Evolutionary conservation across 1,140 invertebrate genomes (phyloP).

Genomic region (Arctopsyche grandis): DNA sequence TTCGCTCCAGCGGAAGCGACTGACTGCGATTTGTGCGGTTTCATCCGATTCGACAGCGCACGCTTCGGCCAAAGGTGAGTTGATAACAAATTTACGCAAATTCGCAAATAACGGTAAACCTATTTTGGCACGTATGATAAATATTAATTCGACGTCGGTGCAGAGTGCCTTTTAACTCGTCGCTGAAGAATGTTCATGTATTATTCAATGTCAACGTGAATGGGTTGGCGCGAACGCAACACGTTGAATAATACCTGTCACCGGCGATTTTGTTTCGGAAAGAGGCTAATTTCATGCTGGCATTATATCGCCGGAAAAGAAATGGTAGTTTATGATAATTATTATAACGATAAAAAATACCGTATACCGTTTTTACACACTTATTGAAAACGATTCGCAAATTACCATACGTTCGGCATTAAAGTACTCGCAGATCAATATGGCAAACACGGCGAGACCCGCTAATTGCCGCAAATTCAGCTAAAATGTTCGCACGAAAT

Average conservation of each 20-base stretch:
- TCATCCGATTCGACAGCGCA: neutral
- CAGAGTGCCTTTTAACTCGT: conserved; percentile 12
- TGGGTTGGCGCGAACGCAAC: conserved; percentile 28
- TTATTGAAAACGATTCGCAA: neutral
- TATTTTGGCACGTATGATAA: neutral
- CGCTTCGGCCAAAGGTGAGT: neutral
- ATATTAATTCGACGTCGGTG: conserved; percentile 30
- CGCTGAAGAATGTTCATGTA: conserved; percentile 34
- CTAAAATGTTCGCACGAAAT: too few species aligned
- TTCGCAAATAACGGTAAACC: neutral
- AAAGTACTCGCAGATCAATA: conserved; percentile 7
- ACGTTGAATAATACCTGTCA: conserved; percentile 40
- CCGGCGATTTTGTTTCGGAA: conserved; percentile 33
- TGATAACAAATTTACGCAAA: neutral
- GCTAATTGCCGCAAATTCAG: neutral
- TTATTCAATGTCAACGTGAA: conserved; percentile 39
- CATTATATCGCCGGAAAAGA: conserved; percentile 19
- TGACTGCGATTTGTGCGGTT: neutral
- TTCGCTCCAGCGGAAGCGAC: neutral
- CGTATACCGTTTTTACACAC: neutral
- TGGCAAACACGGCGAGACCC: conserved; percentile 3
- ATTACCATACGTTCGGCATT: conserved; percentile 9
- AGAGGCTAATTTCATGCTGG: conserved; percentile 41
- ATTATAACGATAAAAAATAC: conserved; percentile 12
- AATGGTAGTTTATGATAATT: conserved; percentile 26